Conservation (phyloP, 2,888 invertebrate species). For the Nasonia oneida region DNA sequence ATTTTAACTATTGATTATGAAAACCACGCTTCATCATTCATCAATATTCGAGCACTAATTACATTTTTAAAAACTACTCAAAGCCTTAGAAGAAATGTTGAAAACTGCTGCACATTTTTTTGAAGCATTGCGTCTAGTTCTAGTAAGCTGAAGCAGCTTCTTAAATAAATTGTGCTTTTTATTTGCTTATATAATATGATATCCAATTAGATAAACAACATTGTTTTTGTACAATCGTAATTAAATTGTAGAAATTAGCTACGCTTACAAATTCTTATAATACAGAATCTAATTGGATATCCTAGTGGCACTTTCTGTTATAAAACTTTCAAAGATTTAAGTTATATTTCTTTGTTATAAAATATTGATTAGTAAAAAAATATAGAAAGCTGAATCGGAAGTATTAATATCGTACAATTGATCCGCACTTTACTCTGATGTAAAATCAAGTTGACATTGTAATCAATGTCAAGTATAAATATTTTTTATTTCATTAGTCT, state of each 20-base stretch:
- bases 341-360: not conserved
- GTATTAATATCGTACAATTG: slow-evolving; percentile 11
- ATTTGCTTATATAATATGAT: slow-evolving; percentile 4
- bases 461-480: no score
- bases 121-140: not conserved
- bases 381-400: slow-evolving; percentile 17
- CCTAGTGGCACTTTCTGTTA: not conserved
- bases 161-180: not conserved
- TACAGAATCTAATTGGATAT: slow-evolving; percentile 27
- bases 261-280: not conserved
- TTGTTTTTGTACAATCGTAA: slow-evolving; percentile 4
- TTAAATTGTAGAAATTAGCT: not conserved
- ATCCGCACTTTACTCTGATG: not conserved
- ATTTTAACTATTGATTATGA: slow-evolving; percentile 32
- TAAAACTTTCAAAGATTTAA: not conserved
- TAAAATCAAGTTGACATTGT: no score
- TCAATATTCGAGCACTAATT: slow-evolving; percentile 34
- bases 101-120: slow-evolving; percentile 27
- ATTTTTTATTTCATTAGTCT: no score
- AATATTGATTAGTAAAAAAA: slow-evolving; percentile 22
- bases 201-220: slow-evolving; percentile 26
- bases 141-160: not conserved
- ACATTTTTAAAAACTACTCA: slow-evolving; percentile 23
- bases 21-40: slow-evolving; percentile 27
- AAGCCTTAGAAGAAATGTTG: slow-evolving; percentile 30